Evolutionary conservation across 2,888 invertebrate species (phyloP).

Genomic region (Leptarthrus brevirostris): DNA sequence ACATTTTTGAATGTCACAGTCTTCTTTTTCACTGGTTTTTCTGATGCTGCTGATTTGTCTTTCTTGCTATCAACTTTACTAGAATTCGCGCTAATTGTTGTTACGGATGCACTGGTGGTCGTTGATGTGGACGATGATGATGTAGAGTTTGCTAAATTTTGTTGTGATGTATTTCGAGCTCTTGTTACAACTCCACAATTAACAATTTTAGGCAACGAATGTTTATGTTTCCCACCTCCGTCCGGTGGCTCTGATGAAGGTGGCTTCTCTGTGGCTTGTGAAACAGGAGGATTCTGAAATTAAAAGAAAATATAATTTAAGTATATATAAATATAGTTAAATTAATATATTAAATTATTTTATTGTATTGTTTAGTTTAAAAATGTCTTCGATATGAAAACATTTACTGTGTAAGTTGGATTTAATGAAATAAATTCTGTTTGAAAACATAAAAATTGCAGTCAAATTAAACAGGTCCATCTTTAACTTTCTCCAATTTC

Average conservation of each 20-base stretch:
- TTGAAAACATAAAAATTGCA: too few relatives aligned
- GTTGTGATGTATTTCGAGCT: constrained; percentile 45
- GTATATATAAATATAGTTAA: too few relatives aligned
- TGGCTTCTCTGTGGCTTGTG: constrained; percentile 50
- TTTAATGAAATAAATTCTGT: too few relatives aligned
- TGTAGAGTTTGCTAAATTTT: neutral
- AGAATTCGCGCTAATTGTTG: constrained; percentile 45
- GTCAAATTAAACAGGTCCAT: too few relatives aligned
- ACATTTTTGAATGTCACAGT: constrained; percentile 75
- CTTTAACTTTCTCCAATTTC: too few relatives aligned
- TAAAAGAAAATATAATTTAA: neutral
- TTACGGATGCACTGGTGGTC: constrained; percentile 17
- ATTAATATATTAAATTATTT: too few relatives aligned
- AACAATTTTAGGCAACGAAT: constrained; percentile 25
- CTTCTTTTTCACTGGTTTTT: constrained; percentile 68
- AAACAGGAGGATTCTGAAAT: constrained; percentile 48
- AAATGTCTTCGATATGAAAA: too few relatives aligned
- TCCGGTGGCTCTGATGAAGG: constrained; percentile 53
- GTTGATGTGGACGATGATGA: constrained; percentile 37
- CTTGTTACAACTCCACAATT: constrained; percentile 48
- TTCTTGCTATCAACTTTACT: constrained; percentile 41
- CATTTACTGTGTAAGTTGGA: too few relatives aligned
- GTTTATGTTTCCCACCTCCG: constrained; percentile 49
- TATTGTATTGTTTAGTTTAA: too few relatives aligned
- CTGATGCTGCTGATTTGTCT: neutral